Evolutionary conservation across 2,888 invertebrate genomes (phyloP), one percentile per base, ranked within the genome.

Genomic region (Schizotus pectinicornis): DNA sequence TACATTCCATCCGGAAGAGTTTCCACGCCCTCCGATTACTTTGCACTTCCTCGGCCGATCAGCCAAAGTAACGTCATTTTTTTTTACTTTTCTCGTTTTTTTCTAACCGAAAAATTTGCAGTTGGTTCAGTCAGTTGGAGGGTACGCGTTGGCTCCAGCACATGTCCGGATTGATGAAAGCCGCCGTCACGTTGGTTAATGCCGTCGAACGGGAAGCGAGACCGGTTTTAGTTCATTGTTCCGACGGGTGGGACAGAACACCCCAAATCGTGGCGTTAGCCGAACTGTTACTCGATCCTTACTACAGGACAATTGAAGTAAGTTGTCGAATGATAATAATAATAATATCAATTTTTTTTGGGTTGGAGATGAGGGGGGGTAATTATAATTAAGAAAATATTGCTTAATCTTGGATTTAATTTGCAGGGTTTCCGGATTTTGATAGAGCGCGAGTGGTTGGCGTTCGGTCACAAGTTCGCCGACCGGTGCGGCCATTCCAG

Each of bases 171-270:
- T 84, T 97, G 56, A 80, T 94, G 71, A 88, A 90, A 62, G 91
- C 95, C 6, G 90, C 95, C 12, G 84, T 88, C 67, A 88, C 89
- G 6, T 90, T 94, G 33, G 91, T 90, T 3, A 89, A 89, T 58
- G 90, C 92, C 0, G 88, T 95, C 58, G 90, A 91, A 68, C 84
- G 86, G 47, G 91, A 92, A 58, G 91, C 88, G 11, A 86, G 94
- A 46, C 95, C 97, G 6, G 98, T 96, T 51, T 83, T 99, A 60
- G 96, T 99, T 7, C 98, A 98, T 80, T 98, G 98, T 80, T 96
- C 96, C 1, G 98, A 98, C 81, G 98, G 98, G 42, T 98, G 98
- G 98, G 98, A 99, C 81, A 86, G 98, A 67, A 99, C 98, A 54
- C 94, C 98, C 41, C 98, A 99, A 82, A 92, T 99, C 65, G 94